Evolutionary conservation across 2,888 invertebrate species (phyloP).

Genomic region (Latheticus oryzae): DNA sequence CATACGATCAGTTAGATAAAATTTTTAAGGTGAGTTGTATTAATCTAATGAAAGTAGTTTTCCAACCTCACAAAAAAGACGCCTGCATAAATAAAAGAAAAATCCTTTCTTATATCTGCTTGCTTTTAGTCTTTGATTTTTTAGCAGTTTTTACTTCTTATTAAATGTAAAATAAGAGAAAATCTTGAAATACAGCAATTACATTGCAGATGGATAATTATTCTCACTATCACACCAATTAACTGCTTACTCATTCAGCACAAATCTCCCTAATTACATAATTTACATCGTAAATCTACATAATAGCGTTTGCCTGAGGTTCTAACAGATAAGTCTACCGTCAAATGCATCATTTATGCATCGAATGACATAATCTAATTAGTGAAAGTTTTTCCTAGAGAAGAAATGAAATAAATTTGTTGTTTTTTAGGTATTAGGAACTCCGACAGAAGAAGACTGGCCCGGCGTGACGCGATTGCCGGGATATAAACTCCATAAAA

Average conservation of each 20-base stretch:
- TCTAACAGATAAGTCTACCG: too few relatives aligned
- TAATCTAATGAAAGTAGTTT: too few relatives aligned
- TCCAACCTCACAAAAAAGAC: too few relatives aligned
- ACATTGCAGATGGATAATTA: not conserved
- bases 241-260: not conserved
- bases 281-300: not conserved
- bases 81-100: too few relatives aligned
- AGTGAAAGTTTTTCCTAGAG: too few relatives aligned
- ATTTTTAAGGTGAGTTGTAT: conserved; percentile 84
- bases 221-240: not conserved
- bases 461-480: conserved; percentile 88
- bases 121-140: too few relatives aligned
- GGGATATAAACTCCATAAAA: conserved; percentile 83
- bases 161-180: too few relatives aligned
- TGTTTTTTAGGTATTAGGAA: conserved; percentile 81
- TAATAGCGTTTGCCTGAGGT: too few relatives aligned
- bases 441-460: conserved; percentile 95
- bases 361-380: too few relatives aligned
- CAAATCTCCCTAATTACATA: conserved; percentile 1
- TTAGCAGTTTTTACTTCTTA: too few relatives aligned
- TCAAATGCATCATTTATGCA: too few relatives aligned
- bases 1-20: conserved; percentile 97
- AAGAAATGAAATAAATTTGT: not conserved
- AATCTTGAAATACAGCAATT: not conserved
- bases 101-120: too few relatives aligned